Conservation (phyloP, 2,888 invertebrate species). For the Baronia brevicornis region DNA sequence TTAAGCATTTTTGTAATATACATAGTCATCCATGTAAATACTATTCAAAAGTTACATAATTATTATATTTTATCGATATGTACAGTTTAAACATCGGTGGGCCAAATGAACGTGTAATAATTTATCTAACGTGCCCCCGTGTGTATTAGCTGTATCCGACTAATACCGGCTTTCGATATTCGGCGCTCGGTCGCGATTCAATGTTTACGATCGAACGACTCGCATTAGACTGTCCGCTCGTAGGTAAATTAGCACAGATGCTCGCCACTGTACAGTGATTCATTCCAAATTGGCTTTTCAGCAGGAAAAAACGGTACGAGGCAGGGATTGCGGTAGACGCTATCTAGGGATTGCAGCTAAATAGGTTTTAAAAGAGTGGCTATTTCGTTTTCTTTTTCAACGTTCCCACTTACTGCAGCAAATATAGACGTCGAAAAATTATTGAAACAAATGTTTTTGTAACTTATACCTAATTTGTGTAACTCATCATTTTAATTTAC, state of each 20-base stretch:
- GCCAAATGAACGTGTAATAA: slow-evolving; percentile 73
- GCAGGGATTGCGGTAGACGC: slow-evolving; percentile 51
- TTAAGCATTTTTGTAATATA: too few relatives aligned
- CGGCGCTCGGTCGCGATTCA: slow-evolving; percentile 70
- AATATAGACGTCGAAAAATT: slow-evolving; percentile 21
- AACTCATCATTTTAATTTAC: too few relatives aligned
- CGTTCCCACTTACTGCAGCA: slow-evolving; percentile 19
- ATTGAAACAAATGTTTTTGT: slow-evolving; percentile 16
- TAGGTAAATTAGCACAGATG: slow-evolving; percentile 77
- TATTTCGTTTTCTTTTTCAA: slow-evolving; percentile 41
- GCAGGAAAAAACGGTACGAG: slow-evolving; percentile 54
- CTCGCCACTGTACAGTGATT: slow-evolving; percentile 72
- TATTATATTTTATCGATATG: slow-evolving; percentile 50
- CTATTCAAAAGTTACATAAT: slow-evolving; percentile 43
- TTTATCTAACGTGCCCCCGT: slow-evolving; percentile 70
- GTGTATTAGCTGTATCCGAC: slow-evolving; percentile 75
- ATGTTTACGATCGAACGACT: slow-evolving; percentile 69
- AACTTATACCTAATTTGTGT: too few relatives aligned
- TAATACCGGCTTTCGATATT: slow-evolving; percentile 75
- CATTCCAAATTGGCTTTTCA: slow-evolving; percentile 76
- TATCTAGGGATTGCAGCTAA: slow-evolving; percentile 58
- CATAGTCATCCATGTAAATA: slow-evolving; percentile 10
- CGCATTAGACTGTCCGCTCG: slow-evolving; percentile 74
- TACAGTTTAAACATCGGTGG: slow-evolving; percentile 73
- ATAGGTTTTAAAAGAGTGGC: slow-evolving; percentile 63